Percentiles rank a stretch among this genome's conserved stretches.
These are phyloP conservation scores for Ophraella communa DNA, from an alignment of 2,888 invertebrate genomes.

Conservation along the genomic window DNA sequence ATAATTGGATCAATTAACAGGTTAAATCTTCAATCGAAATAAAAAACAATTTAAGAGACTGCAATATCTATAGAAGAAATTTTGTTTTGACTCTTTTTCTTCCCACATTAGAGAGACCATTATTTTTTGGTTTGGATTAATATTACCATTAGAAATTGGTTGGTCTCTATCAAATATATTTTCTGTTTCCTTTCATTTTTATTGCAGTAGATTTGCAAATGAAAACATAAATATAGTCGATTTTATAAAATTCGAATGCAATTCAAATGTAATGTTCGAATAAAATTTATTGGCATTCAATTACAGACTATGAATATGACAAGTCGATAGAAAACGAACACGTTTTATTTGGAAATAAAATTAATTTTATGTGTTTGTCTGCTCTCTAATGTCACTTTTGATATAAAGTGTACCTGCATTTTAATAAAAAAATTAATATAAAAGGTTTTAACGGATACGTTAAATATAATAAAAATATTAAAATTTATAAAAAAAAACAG, in stretches of 20 bases:
- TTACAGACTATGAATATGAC: slow-evolving; percentile 43
- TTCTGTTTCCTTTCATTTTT: not conserved
- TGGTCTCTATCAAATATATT: no score
- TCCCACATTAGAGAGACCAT: no score
- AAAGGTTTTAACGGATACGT: not conserved
- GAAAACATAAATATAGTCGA: slow-evolving; percentile 1
- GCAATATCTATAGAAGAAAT: no score
- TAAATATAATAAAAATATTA: not conserved
- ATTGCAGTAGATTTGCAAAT: not conserved
- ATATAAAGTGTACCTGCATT: slow-evolving; percentile 42
- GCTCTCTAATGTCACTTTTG: slow-evolving; percentile 38
- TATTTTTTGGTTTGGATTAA: no score
- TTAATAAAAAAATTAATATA: not conserved
- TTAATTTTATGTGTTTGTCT: slow-evolving; percentile 39
- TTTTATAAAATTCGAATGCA: slow-evolving; percentile 12
- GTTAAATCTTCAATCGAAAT: no score
- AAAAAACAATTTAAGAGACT: no score
- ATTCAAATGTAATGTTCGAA: slow-evolving; percentile 31
- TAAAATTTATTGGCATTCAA: slow-evolving; percentile 44
- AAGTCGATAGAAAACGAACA: slow-evolving; percentile 37
- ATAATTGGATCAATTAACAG: no score
- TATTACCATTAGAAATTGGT: no score
- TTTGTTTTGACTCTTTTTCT: no score
- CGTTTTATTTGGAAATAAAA: slow-evolving; percentile 44
- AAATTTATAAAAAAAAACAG: no score